Evolutionary conservation across 92 coral and sea anemone genomes (phyloP), one percentile per base, ranked within the genome.

Genomic region (Ricordea florida): DNA sequence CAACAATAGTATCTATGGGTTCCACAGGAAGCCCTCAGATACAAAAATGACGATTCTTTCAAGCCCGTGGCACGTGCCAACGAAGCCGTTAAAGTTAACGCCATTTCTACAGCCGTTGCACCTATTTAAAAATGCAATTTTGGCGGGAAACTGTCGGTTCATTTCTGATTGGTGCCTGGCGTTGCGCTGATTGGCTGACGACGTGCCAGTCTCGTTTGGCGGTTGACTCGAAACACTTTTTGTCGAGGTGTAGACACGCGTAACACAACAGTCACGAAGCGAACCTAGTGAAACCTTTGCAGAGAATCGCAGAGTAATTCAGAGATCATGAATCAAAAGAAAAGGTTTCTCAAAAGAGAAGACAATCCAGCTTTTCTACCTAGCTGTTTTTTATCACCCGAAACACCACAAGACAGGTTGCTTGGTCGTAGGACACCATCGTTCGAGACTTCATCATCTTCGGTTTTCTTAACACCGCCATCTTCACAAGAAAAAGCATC

Each of bases 321-420:
- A 36, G 30, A 3, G 42, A 61, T 30, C 51, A 84, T 84, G 89
- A 66, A 78, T 24, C 68, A 53, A 49, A 62, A 47, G 6, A 59
- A 53, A 8, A 42, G 43, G 21, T 13, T 45, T 13, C 41, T 42
- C 31, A 46, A 60, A 24, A 65, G 56, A 20, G 21, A 70, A 17
- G 18, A n/a, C 30, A 27, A 38, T 27, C 9, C 10, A 9, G 10
- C 32, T 13, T 38, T 38, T 27, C 21, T 72, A 3, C 81, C 92
- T 6, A 87, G 92, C 36, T 81, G 84, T 76, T 81, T 87, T 74
- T 32, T 87, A 46, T 41, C 84, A 2, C 92, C 92, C 16, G 91
- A 86, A 62, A 48, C 88, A 46, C 84, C 85, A 10, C 40, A 32
- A 6, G 41, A 78, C 52, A 38, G 15, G 24, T 36, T 41, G 29